Evolutionary conservation across 2,888 invertebrate genomes (phyloP).

Genomic region (Papilio elwesi): DNA sequence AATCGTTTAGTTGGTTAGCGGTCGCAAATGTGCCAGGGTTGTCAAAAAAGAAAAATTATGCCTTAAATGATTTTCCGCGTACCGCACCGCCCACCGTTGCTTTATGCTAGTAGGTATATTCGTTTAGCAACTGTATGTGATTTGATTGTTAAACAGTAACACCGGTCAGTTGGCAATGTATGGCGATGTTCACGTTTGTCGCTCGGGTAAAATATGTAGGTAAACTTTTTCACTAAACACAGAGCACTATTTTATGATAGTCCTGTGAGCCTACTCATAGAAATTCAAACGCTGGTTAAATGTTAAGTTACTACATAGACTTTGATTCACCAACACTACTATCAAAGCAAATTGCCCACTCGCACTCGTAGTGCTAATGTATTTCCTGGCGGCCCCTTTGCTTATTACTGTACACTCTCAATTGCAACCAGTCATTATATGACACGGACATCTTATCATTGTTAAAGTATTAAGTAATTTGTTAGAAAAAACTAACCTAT

Average conservation of each 20-base stretch:
- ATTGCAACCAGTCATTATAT: slow-evolving; percentile 16
- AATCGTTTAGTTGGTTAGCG: no score
- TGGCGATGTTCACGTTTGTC: no score
- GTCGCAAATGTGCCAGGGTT: no score
- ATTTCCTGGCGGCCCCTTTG: slow-evolving; percentile 21
- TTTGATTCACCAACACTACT: not conserved
- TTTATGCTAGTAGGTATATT: no score
- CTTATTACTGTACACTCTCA: slow-evolving; percentile 9
- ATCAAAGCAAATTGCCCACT: slow-evolving; percentile 16
- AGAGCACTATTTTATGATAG: no score
- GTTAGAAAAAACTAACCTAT: not conserved
- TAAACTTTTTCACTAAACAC: not conserved
- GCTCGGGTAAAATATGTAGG: no score
- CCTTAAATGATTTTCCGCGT: no score
- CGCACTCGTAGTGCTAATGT: slow-evolving; percentile 8
- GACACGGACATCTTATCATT: slow-evolving; percentile 6
- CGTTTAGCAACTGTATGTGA: no score
- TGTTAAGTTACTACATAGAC: not conserved
- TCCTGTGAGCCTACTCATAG: not conserved
- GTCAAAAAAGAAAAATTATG: no score
- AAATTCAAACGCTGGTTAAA: not conserved
- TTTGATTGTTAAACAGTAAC: no score
- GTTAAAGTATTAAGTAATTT: not conserved
- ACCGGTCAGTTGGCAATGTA: no score
- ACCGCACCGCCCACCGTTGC: no score